Percentiles rank a stretch among this genome's conserved stretches.
Conservation (phyloP, 1,140 invertebrate genomes). For the Drosophila carrolli region DNA sequence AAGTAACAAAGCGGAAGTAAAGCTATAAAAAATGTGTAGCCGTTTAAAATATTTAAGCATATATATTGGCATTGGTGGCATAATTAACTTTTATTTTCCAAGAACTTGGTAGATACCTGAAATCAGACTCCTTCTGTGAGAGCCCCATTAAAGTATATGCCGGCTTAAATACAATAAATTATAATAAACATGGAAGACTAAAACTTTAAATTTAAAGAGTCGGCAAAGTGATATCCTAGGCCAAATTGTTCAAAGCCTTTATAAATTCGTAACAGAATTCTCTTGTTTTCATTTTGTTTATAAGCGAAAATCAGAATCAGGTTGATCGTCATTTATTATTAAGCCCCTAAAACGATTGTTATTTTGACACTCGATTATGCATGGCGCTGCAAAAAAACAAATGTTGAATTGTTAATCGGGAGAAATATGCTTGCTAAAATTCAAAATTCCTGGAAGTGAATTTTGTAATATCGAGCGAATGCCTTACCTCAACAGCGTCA, state of each 20-base stretch:
- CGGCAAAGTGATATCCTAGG: too few species aligned
- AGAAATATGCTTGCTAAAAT: constrained; percentile 32
- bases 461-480: constrained; percentile 65
- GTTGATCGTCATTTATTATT: not conserved
- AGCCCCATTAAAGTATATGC: too few species aligned
- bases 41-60: too few species aligned
- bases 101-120: too few species aligned
- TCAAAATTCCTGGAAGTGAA: constrained; percentile 63
- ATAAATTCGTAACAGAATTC: too few species aligned
- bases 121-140: too few species aligned
- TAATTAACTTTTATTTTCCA: not conserved
- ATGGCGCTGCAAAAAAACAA: constrained; percentile 47
- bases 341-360: not conserved
- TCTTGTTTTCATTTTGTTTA: not conserved
- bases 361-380: constrained; percentile 11
- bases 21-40: not conserved
- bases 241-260: too few species aligned
- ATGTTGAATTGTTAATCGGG: constrained; percentile 4
- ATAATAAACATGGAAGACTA: too few species aligned
- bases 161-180: too few species aligned
- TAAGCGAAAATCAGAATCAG: not conserved
- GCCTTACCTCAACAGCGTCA: constrained; percentile 5
- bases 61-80: not conserved
- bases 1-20: not conserved
- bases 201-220: too few species aligned